phyloP scores from a whole-genome alignment of 2,113 vertebrate species.

The Ameiurus melas region DNA sequence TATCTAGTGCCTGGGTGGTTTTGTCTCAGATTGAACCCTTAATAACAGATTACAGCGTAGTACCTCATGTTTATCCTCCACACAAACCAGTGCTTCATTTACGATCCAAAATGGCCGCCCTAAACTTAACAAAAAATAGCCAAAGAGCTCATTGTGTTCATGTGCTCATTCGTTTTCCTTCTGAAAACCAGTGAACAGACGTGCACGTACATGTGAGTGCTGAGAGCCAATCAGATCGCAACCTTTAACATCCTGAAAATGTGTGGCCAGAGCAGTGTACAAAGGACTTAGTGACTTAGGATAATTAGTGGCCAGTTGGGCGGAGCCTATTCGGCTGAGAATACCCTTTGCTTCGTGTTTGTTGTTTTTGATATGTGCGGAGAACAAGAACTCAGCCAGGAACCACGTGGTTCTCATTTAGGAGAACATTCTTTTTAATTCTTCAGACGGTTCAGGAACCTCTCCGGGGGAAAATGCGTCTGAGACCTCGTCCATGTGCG shows the following conservation, averaged over 20 bases:
- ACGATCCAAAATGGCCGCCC: not conserved
- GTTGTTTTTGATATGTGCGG: not conserved
- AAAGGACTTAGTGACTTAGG: not conserved
- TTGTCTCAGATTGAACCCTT: not conserved
- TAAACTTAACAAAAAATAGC: not conserved
- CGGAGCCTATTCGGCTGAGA: not conserved
- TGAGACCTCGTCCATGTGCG: not conserved
- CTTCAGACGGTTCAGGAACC: not conserved
- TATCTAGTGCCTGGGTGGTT: conserved; percentile 6
- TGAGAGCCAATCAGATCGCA: not conserved
- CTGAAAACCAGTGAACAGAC: not conserved
- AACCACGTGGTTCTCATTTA: not conserved
- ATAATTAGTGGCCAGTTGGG: not conserved
- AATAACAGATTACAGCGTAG: not conserved
- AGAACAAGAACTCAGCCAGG: not conserved
- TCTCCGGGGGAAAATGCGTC: not conserved
- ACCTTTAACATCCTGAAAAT: not conserved
- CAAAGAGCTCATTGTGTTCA: not conserved
- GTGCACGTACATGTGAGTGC: not conserved
- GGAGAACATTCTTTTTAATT: not conserved
- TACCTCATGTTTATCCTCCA: not conserved
- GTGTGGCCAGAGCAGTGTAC: not conserved
- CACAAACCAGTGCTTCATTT: not conserved
- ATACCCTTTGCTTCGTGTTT: not conserved
- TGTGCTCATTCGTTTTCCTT: not conserved